These are phyloP conservation scores for Ochropacha duplaris DNA, from an alignment of 2,888 invertebrate genomes.

Conservation along the genomic window DNA sequence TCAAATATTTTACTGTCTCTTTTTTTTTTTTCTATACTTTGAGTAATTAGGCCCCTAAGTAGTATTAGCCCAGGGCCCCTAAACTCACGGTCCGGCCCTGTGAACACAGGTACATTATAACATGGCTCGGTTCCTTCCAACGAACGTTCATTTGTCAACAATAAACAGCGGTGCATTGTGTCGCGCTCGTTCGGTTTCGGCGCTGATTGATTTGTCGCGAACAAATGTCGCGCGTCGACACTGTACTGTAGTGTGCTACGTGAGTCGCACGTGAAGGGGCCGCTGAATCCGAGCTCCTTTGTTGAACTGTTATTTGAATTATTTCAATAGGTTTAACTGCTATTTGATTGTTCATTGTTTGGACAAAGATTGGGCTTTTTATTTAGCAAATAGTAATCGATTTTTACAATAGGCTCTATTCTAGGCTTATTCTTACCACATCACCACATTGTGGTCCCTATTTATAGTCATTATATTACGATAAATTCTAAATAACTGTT, in stretches of 20 bases:
- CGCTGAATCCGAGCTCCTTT: background rate
- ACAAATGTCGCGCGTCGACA: conserved; percentile 1
- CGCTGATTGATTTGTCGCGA: conserved; percentile 4
- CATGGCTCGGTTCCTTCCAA: background rate
- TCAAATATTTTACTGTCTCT: no score
- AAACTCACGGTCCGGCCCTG: no score
- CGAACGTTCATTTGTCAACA: background rate
- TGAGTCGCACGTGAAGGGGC: conserved; percentile 4
- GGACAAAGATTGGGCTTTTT: background rate
- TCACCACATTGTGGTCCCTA: no score
- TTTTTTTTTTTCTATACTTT: no score
- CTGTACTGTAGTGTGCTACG: background rate
- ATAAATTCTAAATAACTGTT: no score
- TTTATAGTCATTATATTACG: no score
- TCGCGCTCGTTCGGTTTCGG: background rate
- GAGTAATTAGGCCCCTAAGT: no score
- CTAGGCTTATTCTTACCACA: no score
- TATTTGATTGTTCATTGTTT: background rate
- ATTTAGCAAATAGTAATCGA: background rate
- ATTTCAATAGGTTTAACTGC: background rate
- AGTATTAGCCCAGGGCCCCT: no score
- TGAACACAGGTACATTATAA: background rate
- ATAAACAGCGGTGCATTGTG: background rate
- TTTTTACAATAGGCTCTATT: no score
- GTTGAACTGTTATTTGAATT: background rate